Base-by-base conservation (phyloP, 2,797 vertebrate species). In the Oreortyx pictus region DNA sequence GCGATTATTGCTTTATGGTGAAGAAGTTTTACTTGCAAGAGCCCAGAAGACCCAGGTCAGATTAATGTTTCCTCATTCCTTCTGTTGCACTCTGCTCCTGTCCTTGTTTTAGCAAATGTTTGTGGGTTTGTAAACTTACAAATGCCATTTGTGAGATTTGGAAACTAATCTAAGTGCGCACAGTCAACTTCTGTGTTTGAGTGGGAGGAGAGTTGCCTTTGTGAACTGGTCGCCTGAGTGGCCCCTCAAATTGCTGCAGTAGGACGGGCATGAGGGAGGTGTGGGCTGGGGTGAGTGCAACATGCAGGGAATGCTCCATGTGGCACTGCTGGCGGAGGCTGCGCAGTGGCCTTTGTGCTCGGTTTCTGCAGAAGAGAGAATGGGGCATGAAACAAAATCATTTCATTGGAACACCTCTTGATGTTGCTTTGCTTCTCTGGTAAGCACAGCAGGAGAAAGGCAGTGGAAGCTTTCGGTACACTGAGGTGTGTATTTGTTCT, bases 191-290 rank as follows among this genome's bases (percentile, higher is more conserved):
- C 17, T 33, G 2, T 1, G 31, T 81, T 43, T 27, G 49, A 68
- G 33, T 18, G 49, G 22, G 46, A 82, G 31, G 17, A 20, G 7
- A 15, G 25, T 8, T 47, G 7, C 50, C 62, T 85, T 37, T 41
- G n/a, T 22, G 74, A 33, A 1, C 4, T 43, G 7, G 2, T 9
- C 35, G 66, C 25, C 64, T 44, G 56, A 11, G 6, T 0, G 8
- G 15, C 3, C 4, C 8, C 49, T 27, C 52, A 49, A 70, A 18
- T 15, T 7, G 64, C 18, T 14, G n/a, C 8, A n/a, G 22, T 35
- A 2, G 18, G 1, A 59, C 4, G 15, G 1, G 31, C 0, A 1
- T 0, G 0, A 11, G 46, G 39, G 8, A n/a, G 65, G 44, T 60
- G 54, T 0, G 9, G 39, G 18, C 61, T 46, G 65, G 27, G 57